Evolutionary conservation across 1,140 invertebrate genomes (phyloP).

Genomic region (Camponotus vicinus): DNA sequence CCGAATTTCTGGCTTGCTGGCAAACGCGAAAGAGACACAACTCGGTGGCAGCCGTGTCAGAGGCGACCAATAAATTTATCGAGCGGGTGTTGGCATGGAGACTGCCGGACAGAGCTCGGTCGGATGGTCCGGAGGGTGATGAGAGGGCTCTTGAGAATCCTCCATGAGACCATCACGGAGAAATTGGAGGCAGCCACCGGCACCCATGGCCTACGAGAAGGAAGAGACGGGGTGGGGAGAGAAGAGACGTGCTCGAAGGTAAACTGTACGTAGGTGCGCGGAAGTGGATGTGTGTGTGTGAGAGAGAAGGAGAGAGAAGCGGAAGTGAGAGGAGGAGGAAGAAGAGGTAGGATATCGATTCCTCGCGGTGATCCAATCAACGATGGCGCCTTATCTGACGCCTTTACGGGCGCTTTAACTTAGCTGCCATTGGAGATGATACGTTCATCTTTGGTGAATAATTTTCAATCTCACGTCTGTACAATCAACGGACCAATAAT

Average conservation of each 20-base stretch:
- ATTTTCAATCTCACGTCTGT: conserved; percentile 1
- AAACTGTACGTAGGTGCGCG: conserved; percentile 54
- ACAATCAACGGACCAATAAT: neutral
- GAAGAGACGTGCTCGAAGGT: conserved; percentile 63
- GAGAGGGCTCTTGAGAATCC: conserved; percentile 85
- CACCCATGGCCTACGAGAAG: conserved; percentile 60
- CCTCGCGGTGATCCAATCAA: conserved; percentile 85
- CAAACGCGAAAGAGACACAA: conserved; percentile 66
- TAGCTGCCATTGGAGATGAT: conserved; percentile 25
- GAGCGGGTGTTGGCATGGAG: conserved; percentile 87
- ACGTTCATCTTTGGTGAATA: conserved; percentile 18
- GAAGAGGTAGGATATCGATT: conserved; percentile 81
- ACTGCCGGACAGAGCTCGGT: conserved; percentile 85
- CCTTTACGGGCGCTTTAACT: conserved; percentile 67
- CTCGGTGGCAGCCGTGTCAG: conserved; percentile 78
- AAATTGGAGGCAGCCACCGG: conserved; percentile 81
- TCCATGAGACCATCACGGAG: conserved; percentile 85
- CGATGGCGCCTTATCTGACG: conserved; percentile 79
- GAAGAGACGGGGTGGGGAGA: conserved; percentile 45
- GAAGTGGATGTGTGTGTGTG: conserved; percentile 26
- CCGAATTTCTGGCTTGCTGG: conserved; percentile 1
- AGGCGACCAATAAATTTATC: conserved; percentile 86
- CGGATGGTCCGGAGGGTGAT: conserved; percentile 84
- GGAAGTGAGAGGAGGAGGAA: conserved; percentile 48
- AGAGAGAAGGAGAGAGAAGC: conserved; percentile 5